phyloP scores from a whole-genome alignment of 2,113 vertebrate genomes.

The Lepidothrix coronata region DNA sequence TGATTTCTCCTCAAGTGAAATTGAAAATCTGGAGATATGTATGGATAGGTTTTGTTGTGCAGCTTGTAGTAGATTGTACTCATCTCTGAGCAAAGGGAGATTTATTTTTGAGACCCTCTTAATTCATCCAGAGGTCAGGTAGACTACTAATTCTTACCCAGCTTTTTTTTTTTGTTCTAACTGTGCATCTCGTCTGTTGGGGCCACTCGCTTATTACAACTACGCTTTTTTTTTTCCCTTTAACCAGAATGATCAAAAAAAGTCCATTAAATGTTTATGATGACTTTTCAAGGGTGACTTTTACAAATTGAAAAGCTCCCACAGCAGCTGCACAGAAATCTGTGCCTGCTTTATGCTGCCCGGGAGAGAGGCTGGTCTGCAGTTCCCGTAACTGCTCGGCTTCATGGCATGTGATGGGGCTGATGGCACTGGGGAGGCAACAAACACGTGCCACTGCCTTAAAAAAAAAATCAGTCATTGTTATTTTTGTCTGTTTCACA shows the following conservation, averaged over 20 bases:
- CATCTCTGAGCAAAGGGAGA: not conserved
- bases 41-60: not conserved
- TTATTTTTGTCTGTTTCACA: not conserved
- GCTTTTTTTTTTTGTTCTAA: not conserved
- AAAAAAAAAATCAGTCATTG: not conserved
- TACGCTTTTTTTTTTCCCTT: not conserved
- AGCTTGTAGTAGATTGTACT: not conserved
- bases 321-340: not conserved
- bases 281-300: not conserved
- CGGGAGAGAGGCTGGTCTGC: not conserved
- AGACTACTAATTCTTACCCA: not conserved
- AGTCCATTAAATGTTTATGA: not conserved
- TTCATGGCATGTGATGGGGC: not conserved
- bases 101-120: not conserved
- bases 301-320: not conserved
- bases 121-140: not conserved
- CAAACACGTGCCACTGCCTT: not conserved
- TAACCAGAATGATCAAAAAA: not conserved
- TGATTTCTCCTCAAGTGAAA: not conserved
- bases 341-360: not conserved
- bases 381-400: rapidly evolving
- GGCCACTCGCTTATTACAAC: not conserved
- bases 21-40: not conserved
- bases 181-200: not conserved
- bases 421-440: not conserved